Evolutionary conservation across 2,113 vertebrate genomes (phyloP), one percentile per base, ranked within the genome.

Genomic region (Megaceryle maxima): DNA sequence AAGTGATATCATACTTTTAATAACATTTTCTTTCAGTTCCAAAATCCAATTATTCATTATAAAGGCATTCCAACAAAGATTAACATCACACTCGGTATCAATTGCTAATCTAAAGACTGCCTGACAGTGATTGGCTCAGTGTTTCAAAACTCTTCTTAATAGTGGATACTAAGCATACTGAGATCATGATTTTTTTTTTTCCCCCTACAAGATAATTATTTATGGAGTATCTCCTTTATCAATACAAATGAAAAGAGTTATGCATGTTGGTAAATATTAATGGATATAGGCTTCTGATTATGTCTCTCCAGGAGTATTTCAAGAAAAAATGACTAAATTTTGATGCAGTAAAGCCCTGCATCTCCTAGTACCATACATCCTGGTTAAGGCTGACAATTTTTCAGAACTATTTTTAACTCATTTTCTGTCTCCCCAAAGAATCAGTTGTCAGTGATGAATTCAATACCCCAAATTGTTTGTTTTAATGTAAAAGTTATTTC

Each of bases 401-500:
- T 56, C 73, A 87, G 75, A 92, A 88, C 33, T 93, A 85, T 39
- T 94, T 93, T 88, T 13, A 74, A 88, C 51, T 64, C 21, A 80
- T 92, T 95, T 94, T 89, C 64, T 62, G 20, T 62, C 15, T 94
- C 51, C 55, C 60, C 31, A 75, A 82, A 88, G 51, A 79, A 67
- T 86, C n/a, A 57, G 28, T 39, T 66, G 66, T 87, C 87, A 90
- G 25, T 83, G 39, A 85, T 87, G 4, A 93, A 97, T 95, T 97
- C 39, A 96, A 88, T 78, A 96, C 20, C 16, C 57, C 77, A 83
- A 94, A 87, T 74, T 60, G 66, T 51, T 77, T 86, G 66, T 64
- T 95, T 96, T 92, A 93, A 92, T 90, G 82, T 50, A 95, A 93
- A 96, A 79, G 86, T 92, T 90, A 97, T 92, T 95, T 87, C 21